Conservation (phyloP, 2,113 vertebrate genomes). For the Oreotragus oreotragus region DNA sequence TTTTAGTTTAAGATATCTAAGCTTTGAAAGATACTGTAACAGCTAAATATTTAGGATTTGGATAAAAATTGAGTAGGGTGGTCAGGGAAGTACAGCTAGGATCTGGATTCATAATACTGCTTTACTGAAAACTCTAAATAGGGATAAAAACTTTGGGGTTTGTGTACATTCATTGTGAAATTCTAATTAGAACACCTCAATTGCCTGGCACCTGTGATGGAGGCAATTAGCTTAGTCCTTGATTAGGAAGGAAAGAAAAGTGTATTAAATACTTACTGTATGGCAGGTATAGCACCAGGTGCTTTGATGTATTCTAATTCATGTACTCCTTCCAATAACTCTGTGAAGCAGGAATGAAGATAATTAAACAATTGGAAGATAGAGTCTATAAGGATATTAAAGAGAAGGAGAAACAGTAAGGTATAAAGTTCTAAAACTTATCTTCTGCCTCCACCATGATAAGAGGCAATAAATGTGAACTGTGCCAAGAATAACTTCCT, state of each 20-base stretch:
- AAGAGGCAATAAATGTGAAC: background rate
- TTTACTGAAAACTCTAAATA: background rate
- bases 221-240: background rate
- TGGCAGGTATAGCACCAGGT: background rate
- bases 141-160: background rate
- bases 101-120: background rate
- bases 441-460: background rate
- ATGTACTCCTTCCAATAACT: background rate
- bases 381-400: background rate
- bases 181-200: background rate
- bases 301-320: background rate
- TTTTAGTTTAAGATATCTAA: conserved; percentile 39
- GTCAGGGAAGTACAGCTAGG: background rate
- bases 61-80: background rate
- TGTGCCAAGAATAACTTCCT: background rate
- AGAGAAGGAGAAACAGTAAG: background rate
- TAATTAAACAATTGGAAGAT: background rate
- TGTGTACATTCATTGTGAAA: background rate
- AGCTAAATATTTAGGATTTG: conserved; percentile 28
- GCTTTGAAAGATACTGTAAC: conserved; percentile 30
- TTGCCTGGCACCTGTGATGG: background rate
- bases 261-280: background rate
- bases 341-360: background rate
- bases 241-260: conserved; percentile 1
- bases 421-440: background rate